A percentile compares a stretch with the other conserved stretches of the same genome.
These are phyloP conservation scores for Leptatherina wallacei DNA, from an alignment of 2,797 vertebrate genomes.

Conservation along the genomic window DNA sequence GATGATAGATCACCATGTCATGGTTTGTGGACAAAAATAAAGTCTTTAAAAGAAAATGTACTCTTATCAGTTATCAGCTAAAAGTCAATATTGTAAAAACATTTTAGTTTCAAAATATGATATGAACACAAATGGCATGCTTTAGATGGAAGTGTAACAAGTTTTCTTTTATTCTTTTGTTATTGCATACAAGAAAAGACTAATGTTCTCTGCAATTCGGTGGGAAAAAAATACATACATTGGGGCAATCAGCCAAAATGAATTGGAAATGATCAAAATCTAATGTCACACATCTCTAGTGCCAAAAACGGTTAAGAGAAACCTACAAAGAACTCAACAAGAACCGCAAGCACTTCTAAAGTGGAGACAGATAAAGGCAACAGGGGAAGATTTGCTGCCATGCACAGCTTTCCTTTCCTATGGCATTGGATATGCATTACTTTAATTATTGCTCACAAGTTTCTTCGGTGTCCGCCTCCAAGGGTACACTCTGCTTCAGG, in stretches of 20 bases:
- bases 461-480: slow-evolving; percentile 44
- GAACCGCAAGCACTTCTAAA: slow-evolving; percentile 11
- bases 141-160: neutral
- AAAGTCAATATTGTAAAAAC: neutral
- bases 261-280: slow-evolving; percentile 1
- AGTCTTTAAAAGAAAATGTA: neutral
- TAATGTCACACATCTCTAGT: neutral
- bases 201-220: neutral
- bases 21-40: neutral
- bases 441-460: slow-evolving; percentile 46
- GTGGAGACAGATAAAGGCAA: neutral
- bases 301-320: slow-evolving; percentile 12
- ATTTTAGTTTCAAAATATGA: neutral
- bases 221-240: neutral
- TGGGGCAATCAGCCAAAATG: neutral
- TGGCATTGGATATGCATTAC: slow-evolving; percentile 25
- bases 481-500: slow-evolving; percentile 51
- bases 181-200: neutral
- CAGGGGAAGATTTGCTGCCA: slow-evolving; percentile 4
- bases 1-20: neutral
- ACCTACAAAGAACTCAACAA: slow-evolving; percentile 9
- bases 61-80: slow-evolving; percentile 10
- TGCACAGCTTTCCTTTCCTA: slow-evolving; percentile 10
- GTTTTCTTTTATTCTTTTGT: neutral
- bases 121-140: neutral